Base-by-base conservation (phyloP, 2,797 vertebrate species). In the Ispidina lecontei region DNA sequence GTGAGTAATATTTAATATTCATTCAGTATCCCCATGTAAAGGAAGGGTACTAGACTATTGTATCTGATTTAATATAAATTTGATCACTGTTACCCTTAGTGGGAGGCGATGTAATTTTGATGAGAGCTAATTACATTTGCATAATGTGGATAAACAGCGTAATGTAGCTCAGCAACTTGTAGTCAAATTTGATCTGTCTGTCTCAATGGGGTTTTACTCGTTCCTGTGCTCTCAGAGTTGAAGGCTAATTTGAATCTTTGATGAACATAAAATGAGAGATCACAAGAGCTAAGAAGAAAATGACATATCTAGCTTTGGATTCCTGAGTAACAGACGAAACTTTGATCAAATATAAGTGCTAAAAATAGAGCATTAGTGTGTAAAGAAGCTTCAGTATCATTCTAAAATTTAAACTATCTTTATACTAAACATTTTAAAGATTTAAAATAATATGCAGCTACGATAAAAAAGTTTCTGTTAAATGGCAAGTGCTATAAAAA, bases 91-190 rank as follows among this genome's bases (percentile, higher is more conserved):
- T 97, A 96, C 96, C 94, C 96, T 96, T 98, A 96, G 97, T 98
- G 95, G 97, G 97, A 97, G 96, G 94, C 87, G 59, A 96, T 96
- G 86, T 96, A 97, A 96, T 98, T 97, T 97, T 98, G 98, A 98
- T 98, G 97, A 98, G 97, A 95, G 89, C 96, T 98, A 98, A 98
- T 98, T 98, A 97, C 98, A 98, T 98, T 98, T 98, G 98, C 98
- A 98, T 98, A 98, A 98, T 98, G 97, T 98, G 97, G 98, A 98
- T 98, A 98, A 98, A 98, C 97, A 98, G 97, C 95, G 75, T 98
- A 98, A 98, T 98, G 96, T 96, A 96, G 96, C 97, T 97, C 97
- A 96, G 97, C 95, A 97, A 97, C 97, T 98, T 95, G 71, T 96
- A 97, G 97, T 96, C 96, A 97, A 97, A 97, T 98, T 97, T 97